Evolutionary conservation across 2,797 vertebrate species (phyloP).

Genomic region (Cyprinodon diabolis): DNA sequence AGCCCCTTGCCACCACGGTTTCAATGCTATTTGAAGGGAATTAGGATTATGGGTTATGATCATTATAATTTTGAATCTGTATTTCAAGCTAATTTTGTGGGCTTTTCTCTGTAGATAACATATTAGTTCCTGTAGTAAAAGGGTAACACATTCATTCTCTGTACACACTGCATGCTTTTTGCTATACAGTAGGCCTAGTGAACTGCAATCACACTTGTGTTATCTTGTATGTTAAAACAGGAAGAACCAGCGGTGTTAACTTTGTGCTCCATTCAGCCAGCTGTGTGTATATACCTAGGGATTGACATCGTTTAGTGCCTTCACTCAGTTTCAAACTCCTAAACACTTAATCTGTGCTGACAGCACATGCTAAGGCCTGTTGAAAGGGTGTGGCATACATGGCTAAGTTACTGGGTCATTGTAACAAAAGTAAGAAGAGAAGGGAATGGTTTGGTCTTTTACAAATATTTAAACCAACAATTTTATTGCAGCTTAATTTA

Average conservation of each 20-base stretch:
- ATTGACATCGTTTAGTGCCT: conserved; percentile 45
- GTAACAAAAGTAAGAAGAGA: neutral
- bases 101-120: neutral
- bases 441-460: neutral
- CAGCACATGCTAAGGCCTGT: conserved; percentile 33
- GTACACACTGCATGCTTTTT: neutral
- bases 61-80: neutral
- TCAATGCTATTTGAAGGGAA: too few relatives aligned
- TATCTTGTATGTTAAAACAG: neutral
- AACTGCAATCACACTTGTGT: neutral
- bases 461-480: conserved; percentile 9
- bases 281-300: conserved; percentile 39
- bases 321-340: conserved; percentile 25
- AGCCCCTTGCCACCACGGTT: too few relatives aligned
- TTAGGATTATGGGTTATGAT: neutral
- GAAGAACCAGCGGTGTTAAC: neutral
- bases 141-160: neutral
- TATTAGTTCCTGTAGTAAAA: neutral
- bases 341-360: conserved; percentile 23
- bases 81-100: neutral
- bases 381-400: conserved; percentile 29
- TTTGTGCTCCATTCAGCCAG: conserved; percentile 26
- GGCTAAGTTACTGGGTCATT: conserved; percentile 3
- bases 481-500: neutral
- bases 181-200: too few relatives aligned